These are phyloP conservation scores for Hippocampus guttulatus DNA, from an alignment of 2,113 vertebrate species.

Conservation along the genomic window DNA sequence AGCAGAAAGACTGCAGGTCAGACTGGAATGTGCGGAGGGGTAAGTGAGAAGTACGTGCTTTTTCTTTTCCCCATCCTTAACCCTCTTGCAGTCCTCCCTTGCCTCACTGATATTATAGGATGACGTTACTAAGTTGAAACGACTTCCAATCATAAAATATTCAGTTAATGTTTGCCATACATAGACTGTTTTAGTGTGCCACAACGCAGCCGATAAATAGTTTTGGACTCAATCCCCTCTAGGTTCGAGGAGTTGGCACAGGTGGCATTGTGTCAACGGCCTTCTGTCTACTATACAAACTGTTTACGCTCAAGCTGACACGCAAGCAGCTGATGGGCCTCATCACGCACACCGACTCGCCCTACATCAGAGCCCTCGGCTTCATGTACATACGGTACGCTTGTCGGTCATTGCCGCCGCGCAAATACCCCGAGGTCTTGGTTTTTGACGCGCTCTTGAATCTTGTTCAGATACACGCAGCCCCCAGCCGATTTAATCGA, in stretches of 20 bases:
- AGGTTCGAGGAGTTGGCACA: slow-evolving; percentile 98
- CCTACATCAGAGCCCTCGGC: slow-evolving; percentile 97
- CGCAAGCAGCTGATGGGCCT: slow-evolving; percentile 99
- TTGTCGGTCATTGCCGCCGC: too few relatives aligned
- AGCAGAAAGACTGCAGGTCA: slow-evolving; percentile 98
- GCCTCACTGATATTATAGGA: neutral
- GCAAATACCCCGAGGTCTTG: neutral
- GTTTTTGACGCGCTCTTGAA: slow-evolving; percentile 4
- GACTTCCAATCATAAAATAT: neutral
- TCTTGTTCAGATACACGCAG: slow-evolving; percentile 88
- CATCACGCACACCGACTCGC: slow-evolving; percentile 96
- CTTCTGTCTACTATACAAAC: slow-evolving; percentile 96
- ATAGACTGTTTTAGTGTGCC: too few relatives aligned
- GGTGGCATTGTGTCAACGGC: slow-evolving; percentile 98
- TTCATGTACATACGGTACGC: slow-evolving; percentile 99
- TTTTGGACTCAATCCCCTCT: slow-evolving; percentile 1
- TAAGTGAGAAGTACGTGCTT: slow-evolving; percentile 99
- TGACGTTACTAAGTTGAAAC: neutral
- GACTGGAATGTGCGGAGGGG: slow-evolving; percentile 99
- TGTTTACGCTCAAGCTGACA: slow-evolving; percentile 97
- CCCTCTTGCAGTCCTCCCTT: neutral
- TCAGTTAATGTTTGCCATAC: neutral
- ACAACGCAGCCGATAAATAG: neutral
- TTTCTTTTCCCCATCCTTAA: slow-evolving; percentile 66
- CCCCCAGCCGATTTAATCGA: slow-evolving; percentile 95